These are phyloP conservation scores for Didymodactylos carnosus DNA, from an alignment of 2,888 invertebrate species.

Conservation along the genomic window DNA sequence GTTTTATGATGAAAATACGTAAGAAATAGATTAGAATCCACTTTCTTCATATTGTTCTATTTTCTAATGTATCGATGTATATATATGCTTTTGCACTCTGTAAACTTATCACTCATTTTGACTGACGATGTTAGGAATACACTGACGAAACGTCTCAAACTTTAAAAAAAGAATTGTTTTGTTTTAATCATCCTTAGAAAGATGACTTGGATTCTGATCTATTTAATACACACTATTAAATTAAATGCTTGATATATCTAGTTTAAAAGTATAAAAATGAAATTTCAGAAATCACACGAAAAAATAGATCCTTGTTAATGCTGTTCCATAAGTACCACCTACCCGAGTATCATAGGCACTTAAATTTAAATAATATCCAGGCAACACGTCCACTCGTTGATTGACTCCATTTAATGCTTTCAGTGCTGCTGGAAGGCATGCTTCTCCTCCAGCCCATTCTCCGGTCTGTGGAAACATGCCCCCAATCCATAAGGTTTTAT, in stretches of 20 bases:
- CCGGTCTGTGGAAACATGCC: background rate
- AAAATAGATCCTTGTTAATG: background rate
- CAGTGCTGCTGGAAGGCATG: constrained; percentile 87
- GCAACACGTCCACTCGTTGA: constrained; percentile 60
- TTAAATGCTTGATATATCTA: constrained; percentile 1
- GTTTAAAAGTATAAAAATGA: background rate
- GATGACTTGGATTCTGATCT: too few relatives aligned
- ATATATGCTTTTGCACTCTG: too few relatives aligned
- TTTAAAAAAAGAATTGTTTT: too few relatives aligned
- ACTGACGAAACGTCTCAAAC: too few relatives aligned
- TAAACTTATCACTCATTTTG: too few relatives aligned
- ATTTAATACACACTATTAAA: too few relatives aligned
- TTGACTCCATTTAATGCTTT: constrained; percentile 91
- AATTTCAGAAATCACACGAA: background rate
- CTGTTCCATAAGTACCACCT: constrained; percentile 25
- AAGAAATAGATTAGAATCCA: too few relatives aligned
- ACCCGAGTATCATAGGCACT: constrained; percentile 94
- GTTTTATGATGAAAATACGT: too few relatives aligned
- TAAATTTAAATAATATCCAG: constrained; percentile 68
- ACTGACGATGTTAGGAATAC: too few relatives aligned
- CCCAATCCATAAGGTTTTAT: background rate
- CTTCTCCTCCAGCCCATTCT: constrained; percentile 57
- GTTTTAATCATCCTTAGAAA: too few relatives aligned
- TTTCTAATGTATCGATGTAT: too few relatives aligned
- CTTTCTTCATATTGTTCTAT: too few relatives aligned